Conservation (phyloP, 2,888 invertebrate species). For the Cancer borealis region DNA sequence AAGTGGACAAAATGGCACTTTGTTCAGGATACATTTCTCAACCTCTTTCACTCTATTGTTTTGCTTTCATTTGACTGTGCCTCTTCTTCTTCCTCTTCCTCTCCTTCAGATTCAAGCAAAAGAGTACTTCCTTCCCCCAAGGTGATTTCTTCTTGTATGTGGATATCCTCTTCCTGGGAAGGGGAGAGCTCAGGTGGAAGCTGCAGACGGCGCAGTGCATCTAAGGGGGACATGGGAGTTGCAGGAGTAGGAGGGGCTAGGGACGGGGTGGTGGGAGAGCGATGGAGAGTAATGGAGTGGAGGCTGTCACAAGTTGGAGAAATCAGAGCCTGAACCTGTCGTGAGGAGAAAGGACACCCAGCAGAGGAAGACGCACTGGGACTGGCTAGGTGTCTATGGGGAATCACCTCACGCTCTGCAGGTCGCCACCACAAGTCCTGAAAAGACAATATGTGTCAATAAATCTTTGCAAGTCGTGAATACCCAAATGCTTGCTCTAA, state of each 20-base stretch:
- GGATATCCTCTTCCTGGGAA: conserved; percentile 18
- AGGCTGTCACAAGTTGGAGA: conserved; percentile 76
- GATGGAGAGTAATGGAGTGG: conserved; percentile 62
- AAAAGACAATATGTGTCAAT: not conserved
- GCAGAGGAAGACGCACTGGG: conserved; percentile 77
- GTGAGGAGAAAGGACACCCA: conserved; percentile 75
- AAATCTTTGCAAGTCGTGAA: no score
- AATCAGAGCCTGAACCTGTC: conserved; percentile 77
- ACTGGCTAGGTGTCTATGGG: conserved; percentile 85
- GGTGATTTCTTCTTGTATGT: not conserved
- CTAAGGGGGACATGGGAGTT: conserved; percentile 77
- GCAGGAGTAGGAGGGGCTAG: conserved; percentile 73
- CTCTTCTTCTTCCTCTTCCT: conserved; percentile 26
- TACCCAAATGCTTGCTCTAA: no score
- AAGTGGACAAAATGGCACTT: conserved; percentile 44
- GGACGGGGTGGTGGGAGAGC: conserved; percentile 77
- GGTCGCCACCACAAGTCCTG: conserved; percentile 84
- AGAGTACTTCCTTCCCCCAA: conserved; percentile 27
- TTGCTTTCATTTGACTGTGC: conserved; percentile 6
- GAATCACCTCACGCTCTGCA: conserved; percentile 86
- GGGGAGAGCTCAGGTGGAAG: conserved; percentile 60
- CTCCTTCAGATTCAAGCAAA: conserved; percentile 23
- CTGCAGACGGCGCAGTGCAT: conserved; percentile 77
- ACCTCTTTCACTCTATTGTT: not conserved
- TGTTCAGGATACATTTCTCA: conserved; percentile 30